Evolutionary conservation across 2,797 vertebrate genomes (phyloP).

Genomic region (Pseudotriccus pelzelni): DNA sequence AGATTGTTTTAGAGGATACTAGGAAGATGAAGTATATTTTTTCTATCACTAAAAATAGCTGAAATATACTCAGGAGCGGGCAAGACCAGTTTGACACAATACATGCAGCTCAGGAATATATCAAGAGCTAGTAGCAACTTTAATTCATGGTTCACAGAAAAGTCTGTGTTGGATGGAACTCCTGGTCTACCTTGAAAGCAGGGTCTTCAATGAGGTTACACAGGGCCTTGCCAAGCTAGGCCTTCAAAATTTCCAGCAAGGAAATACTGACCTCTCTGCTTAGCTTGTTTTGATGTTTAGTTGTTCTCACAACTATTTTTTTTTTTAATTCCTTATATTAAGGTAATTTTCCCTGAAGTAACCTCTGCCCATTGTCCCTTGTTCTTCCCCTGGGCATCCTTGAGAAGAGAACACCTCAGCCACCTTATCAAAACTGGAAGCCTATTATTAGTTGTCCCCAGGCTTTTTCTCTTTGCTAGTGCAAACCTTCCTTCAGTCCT

Average conservation of each 20-base stretch:
- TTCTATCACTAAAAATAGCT: not conserved
- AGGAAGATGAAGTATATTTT: not conserved
- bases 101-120: not conserved
- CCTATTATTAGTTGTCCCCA: not conserved
- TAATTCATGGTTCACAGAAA: not conserved
- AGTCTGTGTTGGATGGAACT: not conserved
- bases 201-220: not conserved
- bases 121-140: not conserved
- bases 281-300: not conserved
- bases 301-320: not conserved
- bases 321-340: not conserved
- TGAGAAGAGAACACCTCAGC: not conserved
- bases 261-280: not conserved
- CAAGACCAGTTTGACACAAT: not conserved
- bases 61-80: not conserved
- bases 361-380: not conserved
- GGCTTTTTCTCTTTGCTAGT: not conserved
- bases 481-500: not conserved
- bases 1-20: not conserved
- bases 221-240: not conserved
- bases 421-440: not conserved
- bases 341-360: not conserved
- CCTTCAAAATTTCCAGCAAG: not conserved
- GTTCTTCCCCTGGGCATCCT: not conserved
- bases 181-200: not conserved